phyloP scores from a whole-genome alignment of 2,797 vertebrate genomes.

The Sebastes baramenuke region DNA sequence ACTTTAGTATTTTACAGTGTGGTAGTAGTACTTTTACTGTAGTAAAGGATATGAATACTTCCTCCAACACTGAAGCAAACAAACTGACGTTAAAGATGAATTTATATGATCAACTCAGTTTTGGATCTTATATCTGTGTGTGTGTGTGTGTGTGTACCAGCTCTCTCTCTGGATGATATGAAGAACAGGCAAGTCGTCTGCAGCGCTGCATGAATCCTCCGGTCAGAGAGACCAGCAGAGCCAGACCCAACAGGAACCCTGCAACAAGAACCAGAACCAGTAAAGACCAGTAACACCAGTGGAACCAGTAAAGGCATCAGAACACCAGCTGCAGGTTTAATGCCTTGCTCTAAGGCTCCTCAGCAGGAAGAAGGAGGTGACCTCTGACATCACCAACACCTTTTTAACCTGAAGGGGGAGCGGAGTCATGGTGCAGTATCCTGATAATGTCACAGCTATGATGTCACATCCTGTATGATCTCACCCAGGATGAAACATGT shows the following conservation, averaged over 20 bases:
- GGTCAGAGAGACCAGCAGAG: constrained; percentile 77
- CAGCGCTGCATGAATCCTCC: constrained; percentile 82
- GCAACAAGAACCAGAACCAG: constrained; percentile 18
- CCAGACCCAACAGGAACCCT: constrained; percentile 86
- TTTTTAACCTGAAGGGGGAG: background rate
- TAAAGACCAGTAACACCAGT: background rate
- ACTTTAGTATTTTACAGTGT: too few species aligned
- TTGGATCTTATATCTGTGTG: too few species aligned
- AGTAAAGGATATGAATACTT: too few species aligned
- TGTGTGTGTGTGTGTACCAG: constrained; percentile 72
- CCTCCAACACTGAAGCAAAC: background rate
- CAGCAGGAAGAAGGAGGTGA: background rate
- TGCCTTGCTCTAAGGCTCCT: background rate
- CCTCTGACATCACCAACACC: background rate
- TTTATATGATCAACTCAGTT: too few species aligned
- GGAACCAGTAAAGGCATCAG: background rate
- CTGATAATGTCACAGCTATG: background rate
- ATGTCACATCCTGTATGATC: background rate
- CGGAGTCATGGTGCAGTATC: background rate
- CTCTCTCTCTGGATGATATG: constrained; percentile 85
- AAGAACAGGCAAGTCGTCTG: constrained; percentile 81
- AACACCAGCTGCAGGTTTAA: background rate
- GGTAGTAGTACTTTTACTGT: too few species aligned
- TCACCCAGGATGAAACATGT: constrained; percentile 45
- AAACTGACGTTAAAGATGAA: too few species aligned